A percentile compares a stretch with the other conserved stretches of the same genome.
These are phyloP conservation scores for Heliothis subflexa DNA, from an alignment of 1,140 invertebrate genomes.

Conservation along the genomic window DNA sequence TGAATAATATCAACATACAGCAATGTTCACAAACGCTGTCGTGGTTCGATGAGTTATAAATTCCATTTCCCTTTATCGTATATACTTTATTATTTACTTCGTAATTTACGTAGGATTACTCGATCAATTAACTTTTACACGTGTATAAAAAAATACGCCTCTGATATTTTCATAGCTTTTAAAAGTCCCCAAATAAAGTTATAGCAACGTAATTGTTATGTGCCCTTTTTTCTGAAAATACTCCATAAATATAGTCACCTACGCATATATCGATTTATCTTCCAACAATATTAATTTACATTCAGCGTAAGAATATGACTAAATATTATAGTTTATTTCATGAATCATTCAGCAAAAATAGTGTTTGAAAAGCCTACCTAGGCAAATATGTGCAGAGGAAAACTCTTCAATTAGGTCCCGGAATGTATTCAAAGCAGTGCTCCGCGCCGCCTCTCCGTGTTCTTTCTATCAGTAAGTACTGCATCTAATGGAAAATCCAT, in stretches of 20 bases:
- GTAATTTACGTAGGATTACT: conserved; percentile 15
- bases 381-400: not conserved
- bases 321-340: not conserved
- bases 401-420: conserved; percentile 28
- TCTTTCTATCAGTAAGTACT: conserved; percentile 50
- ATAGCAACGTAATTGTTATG: no score
- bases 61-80: not conserved
- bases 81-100: conserved; percentile 22
- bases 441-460: conserved; percentile 24
- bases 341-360: not conserved
- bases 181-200: no score
- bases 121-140: conserved; percentile 10
- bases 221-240: no score
- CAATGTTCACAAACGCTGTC: conserved; percentile 13
- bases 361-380: conserved; percentile 20
- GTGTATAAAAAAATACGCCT: not conserved
- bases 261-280: no score
- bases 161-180: not conserved
- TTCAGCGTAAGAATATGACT: no score
- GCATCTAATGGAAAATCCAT: conserved; percentile 66
- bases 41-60: conserved; percentile 36
- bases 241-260: no score
- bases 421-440: conserved; percentile 50
- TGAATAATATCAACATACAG: conserved; percentile 39
- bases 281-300: no score